A percentile compares a stretch with the other conserved stretches of the same genome.
These are phyloP conservation scores for Sipha maydis DNA, from an alignment of 2,888 invertebrate genomes.

Conservation along the genomic window DNA sequence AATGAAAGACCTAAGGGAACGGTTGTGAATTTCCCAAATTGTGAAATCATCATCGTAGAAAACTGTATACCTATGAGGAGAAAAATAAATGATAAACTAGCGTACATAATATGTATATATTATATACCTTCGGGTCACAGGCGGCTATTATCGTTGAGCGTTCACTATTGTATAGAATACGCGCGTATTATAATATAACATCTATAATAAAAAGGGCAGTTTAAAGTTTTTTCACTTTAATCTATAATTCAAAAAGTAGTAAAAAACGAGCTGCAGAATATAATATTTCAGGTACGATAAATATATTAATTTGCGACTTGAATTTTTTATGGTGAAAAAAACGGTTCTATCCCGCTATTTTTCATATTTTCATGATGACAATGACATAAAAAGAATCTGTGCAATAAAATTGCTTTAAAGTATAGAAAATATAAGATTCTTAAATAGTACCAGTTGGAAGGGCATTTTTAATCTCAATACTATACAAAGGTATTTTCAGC, in stretches of 20 bases:
- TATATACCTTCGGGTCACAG: neutral
- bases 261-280: neutral
- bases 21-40: conserved; percentile 42
- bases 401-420: neutral
- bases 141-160: conserved; percentile 9
- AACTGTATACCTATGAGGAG: neutral
- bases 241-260: conserved; percentile 18
- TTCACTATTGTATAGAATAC: neutral
- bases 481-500: neutral
- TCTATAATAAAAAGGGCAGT: neutral
- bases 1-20: conserved; percentile 37
- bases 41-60: conserved; percentile 26
- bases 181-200: neutral
- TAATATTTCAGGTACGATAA: neutral
- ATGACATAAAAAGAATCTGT: neutral
- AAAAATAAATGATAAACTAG: conserved; percentile 39
- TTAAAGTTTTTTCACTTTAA: neutral
- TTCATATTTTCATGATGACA: neutral
- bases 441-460: neutral
- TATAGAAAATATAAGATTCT: neutral
- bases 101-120: neutral
- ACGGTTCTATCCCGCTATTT: neutral
- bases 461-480: neutral
- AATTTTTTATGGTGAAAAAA: neutral
- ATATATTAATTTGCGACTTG: neutral